Conservation (phyloP, 2,888 invertebrate genomes). For the Bellardia bayeri region DNA sequence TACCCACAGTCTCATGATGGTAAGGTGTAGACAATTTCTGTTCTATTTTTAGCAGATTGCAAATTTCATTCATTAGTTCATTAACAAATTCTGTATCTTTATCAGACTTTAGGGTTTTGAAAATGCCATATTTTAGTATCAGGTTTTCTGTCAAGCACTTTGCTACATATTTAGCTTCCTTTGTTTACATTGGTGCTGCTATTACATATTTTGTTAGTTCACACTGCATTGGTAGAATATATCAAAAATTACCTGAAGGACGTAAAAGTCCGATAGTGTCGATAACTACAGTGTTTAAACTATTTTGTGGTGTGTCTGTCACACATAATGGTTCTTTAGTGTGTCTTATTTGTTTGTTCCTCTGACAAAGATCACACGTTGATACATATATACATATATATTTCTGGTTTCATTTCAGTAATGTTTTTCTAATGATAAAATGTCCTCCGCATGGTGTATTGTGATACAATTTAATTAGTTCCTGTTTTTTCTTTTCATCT, state of each 20-base stretch:
- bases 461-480: slow-evolving; percentile 10
- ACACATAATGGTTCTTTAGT: no score
- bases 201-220: neutral
- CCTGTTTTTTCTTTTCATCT: neutral
- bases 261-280: neutral
- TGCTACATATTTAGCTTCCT: neutral
- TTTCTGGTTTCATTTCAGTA: neutral
- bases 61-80: neutral
- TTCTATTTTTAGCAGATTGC: neutral
- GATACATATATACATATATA: neutral
- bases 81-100: neutral
- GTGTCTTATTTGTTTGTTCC: no score
- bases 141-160: neutral
- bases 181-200: neutral
- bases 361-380: no score
- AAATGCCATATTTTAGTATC: neutral
- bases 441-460: slow-evolving; percentile 23
- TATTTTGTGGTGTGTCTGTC: no score
- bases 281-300: no score
- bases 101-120: neutral
- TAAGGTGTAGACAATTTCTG: slow-evolving; percentile 23
- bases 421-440: neutral
- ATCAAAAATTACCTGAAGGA: neutral
- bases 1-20: slow-evolving; percentile 20
- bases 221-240: neutral